Base-by-base conservation (phyloP, 2,888 invertebrate genomes). In the Brachypterus glaber region DNA sequence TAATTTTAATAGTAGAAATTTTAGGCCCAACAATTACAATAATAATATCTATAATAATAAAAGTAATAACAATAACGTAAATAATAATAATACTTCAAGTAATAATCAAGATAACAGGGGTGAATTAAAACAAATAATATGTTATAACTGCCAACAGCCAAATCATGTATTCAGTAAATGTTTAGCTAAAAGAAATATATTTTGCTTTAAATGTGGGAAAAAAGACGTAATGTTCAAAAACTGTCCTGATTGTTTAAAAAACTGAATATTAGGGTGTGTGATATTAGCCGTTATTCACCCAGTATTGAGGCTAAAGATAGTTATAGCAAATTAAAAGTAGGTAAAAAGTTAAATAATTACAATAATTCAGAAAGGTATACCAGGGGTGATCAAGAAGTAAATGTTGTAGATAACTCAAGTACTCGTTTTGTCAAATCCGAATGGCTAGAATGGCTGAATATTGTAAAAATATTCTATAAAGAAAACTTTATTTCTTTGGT, bases 201-300 rank as follows among this genome's bases (percentile, higher is more conserved):
- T 37, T 33, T 37, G 37, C 16, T 37, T 11, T 24, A 31, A 32
- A 3, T 37, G 37, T 32, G 37, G 37, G 8, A 37, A 17, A 31
- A 4, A 12, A 9, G 21, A 21, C 8, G 24, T 32, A 26, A 37
- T 32, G 3, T 24, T 12, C 4, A 17, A 15, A 12, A 37, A 26
- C 26, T 37, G 37, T 24, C 9, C 13, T 11, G n/a, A n/a, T n/a
- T 37, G 37, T 37, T 25, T 25, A 33, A 37, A 37, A 37, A 37
- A 33, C 37, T 21, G 15, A 15, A 7, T 11, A 5, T 8, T 2
- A 4, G 12, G 32, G 21, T 17, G 25, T 24, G n/a, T 21, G 21
- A 5, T 21, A n/a, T n/a, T n/a, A n/a, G n/a, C n/a, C n/a, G n/a
- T n/a, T n/a, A n/a, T n/a, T n/a, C n/a, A n/a, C n/a, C n/a, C n/a